Evolutionary conservation across 2,797 vertebrate species (phyloP), one percentile per base, ranked within the genome.

Genomic region (Spea hammondii): DNA sequence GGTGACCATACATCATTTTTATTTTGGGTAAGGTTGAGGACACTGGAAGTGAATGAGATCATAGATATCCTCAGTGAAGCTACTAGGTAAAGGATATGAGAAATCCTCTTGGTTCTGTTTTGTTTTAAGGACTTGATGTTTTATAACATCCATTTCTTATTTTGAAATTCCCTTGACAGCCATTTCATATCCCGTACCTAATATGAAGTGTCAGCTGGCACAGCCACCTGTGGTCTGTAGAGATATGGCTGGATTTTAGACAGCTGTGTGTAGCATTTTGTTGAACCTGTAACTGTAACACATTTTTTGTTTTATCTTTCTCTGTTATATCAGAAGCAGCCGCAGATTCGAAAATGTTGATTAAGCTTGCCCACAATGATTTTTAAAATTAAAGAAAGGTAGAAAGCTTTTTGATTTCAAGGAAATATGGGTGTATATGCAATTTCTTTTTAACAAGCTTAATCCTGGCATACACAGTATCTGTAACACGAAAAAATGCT

Each of bases 171-270:
- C 64, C 79, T 77, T 65, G 70, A 82, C 71, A 68, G 67, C 65
- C 57, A 45, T 81, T 72, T 81, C 79, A 81, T 77, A 82, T 77
- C 72, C 79, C 74, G 77, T 82, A 69, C 74, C 57, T 82, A 77
- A 82, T 77, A 82, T 51, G 59, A 73, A 73, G 70, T 82, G 79
- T 77, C 79, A 82, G 60, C 54, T 82, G 68, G 70, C 72, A 77
- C 68, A 77, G 74, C 74, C 79, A 82, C 79, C 74, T 82, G 79
- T 82, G 79, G 74, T 82, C 74, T 66, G 44, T 65, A n/a, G 69
- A 81, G 74, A 76, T 72, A 76, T 17, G 45, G 32, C 59, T 50
- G 54, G 44, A 53, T 75, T 69, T 60, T 47, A 82, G 54, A 65
- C 79, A 82, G 70, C 70, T 68, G 70, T 67, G 75, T 72, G 73